Evolutionary conservation across 2,113 vertebrate genomes (phyloP).

Genomic region (Vimba vimba): DNA sequence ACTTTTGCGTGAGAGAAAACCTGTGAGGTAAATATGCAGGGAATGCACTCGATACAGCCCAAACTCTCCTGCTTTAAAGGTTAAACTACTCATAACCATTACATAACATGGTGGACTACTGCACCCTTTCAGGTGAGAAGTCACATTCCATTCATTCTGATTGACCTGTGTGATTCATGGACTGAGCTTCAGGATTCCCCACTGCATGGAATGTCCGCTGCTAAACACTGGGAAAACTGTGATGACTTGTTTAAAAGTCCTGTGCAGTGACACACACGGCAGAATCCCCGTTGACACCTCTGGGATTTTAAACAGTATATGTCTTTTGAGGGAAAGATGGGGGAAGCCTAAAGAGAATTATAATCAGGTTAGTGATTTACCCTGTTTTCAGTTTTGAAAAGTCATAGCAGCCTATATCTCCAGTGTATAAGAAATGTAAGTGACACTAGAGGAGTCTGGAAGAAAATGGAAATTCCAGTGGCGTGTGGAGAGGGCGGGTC

Average conservation of each 20-base stretch:
- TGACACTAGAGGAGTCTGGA: background rate
- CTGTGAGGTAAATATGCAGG: background rate
- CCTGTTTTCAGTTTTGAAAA: background rate
- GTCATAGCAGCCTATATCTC: background rate
- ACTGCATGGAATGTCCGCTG: too few species aligned
- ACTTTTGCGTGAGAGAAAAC: background rate
- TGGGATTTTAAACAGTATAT: background rate
- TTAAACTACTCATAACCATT: constrained; percentile 13
- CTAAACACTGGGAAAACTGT: background rate
- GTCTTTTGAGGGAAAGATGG: background rate
- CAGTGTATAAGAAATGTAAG: background rate
- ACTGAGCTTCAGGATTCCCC: constrained; percentile 34
- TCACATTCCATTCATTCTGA: constrained; percentile 23
- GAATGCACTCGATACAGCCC: background rate
- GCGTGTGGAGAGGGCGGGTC: constrained; percentile 26
- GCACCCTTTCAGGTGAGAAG: constrained; percentile 22
- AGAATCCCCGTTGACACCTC: background rate
- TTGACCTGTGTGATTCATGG: constrained; percentile 2
- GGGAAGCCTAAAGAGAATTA: background rate
- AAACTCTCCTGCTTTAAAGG: background rate
- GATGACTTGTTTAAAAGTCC: constrained; percentile 20
- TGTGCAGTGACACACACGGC: background rate
- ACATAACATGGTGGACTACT: background rate
- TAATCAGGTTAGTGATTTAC: background rate
- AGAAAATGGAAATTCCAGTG: constrained; percentile 31